Percentiles rank a stretch among this genome's conserved stretches.
phyloP scores from a whole-genome alignment of 2,113 vertebrate species.

The Pithys albifrons region DNA sequence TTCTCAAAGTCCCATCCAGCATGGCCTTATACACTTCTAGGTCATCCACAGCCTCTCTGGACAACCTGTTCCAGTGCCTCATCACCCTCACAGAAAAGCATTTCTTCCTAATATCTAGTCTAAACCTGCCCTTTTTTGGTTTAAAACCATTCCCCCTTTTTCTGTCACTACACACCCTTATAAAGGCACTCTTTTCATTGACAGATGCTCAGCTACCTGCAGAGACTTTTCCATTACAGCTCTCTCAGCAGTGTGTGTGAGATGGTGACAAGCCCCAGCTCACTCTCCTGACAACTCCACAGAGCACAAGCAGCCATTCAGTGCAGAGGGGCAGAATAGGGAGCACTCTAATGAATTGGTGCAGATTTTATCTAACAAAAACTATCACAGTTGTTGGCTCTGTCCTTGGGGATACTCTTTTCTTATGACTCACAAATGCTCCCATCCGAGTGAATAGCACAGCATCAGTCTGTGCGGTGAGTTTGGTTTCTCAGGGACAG shows the following conservation, averaged over 20 bases:
- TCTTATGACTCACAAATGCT: not conserved
- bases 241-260: not conserved
- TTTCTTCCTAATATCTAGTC: not conserved
- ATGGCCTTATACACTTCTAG: not conserved
- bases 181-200: not conserved
- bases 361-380: not conserved
- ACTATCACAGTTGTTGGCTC: not conserved
- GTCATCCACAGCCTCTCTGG: not conserved
- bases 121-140: not conserved
- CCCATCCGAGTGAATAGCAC: not conserved
- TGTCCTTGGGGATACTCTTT: not conserved
- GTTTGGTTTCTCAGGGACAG: not conserved
- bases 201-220: not conserved
- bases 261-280: not conserved
- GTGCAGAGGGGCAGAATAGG: fast-evolving
- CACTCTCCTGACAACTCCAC: fast-evolving
- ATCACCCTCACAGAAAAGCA: not conserved
- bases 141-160: not conserved
- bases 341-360: not conserved
- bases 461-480: not conserved
- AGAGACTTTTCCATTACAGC: not conserved
- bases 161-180: not conserved
- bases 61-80: not conserved
- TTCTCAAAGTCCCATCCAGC: not conserved
- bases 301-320: not conserved